Conservation (phyloP, 2,888 invertebrate genomes). For the Argyra leucocephala region DNA sequence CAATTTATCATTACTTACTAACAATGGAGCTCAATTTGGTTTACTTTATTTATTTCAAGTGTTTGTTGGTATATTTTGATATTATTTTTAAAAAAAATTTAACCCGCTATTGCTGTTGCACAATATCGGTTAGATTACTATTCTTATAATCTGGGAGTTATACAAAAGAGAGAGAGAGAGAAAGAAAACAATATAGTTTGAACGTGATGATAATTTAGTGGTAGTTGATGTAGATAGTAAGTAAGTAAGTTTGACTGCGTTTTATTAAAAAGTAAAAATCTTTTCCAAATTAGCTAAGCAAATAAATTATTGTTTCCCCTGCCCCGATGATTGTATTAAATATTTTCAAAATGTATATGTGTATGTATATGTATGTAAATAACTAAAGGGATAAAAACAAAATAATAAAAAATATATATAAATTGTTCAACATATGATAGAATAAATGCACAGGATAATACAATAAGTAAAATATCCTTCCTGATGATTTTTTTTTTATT, state of each 20-base stretch:
- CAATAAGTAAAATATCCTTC: constrained; percentile 6
- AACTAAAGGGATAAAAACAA: too few relatives aligned
- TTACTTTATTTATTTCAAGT: constrained; percentile 22
- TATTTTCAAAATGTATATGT: too few relatives aligned
- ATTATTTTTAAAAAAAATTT: too few relatives aligned
- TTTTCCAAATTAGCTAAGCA: neutral
- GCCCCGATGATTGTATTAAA: neutral
- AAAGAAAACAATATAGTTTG: too few relatives aligned
- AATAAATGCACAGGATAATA: constrained; percentile 2
- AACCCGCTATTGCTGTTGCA: too few relatives aligned
- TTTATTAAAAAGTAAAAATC: neutral
- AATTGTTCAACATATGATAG: constrained; percentile 4
- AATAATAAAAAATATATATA: neutral
- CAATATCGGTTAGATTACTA: too few relatives aligned
- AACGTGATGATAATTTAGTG: too few relatives aligned
- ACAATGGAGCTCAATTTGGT: constrained; percentile 23
- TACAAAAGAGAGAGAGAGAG: too few relatives aligned
- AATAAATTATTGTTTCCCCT: neutral
- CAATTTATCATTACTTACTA: constrained; percentile 19
- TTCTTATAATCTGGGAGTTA: too few relatives aligned
- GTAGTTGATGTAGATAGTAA: neutral
- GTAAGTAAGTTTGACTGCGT: neutral
- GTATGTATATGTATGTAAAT: neutral
- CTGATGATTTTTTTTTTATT: neutral
- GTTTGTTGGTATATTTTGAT: constrained; percentile 23